Evolutionary conservation across 2,113 vertebrate genomes (phyloP).

Genomic region (Urocitellus parryii): DNA sequence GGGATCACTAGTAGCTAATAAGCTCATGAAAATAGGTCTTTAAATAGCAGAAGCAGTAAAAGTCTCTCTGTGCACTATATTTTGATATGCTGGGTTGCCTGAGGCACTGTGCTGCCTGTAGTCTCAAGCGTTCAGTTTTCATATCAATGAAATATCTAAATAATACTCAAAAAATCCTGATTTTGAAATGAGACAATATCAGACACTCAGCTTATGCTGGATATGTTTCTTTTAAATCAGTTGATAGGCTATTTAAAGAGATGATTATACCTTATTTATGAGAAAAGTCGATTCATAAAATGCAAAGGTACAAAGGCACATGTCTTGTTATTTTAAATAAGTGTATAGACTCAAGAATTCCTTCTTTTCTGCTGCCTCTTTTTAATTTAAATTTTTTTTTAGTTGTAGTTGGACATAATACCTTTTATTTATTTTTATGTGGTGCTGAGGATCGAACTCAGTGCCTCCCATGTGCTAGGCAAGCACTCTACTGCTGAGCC

Average conservation of each 20-base stretch:
- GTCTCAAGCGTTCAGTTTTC: slow-evolving; percentile 83
- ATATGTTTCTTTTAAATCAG: neutral
- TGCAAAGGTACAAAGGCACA: slow-evolving; percentile 17
- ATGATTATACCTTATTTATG: slow-evolving; percentile 49
- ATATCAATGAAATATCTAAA: slow-evolving; percentile 84
- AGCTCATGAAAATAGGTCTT: slow-evolving; percentile 89
- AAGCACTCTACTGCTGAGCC: too few species aligned
- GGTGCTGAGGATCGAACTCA: too few species aligned
- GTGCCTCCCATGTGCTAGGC: too few species aligned
- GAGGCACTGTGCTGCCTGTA: slow-evolving; percentile 73
- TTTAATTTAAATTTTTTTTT: neutral
- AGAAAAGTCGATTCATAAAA: slow-evolving; percentile 58
- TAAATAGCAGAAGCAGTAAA: slow-evolving; percentile 88
- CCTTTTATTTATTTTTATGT: too few species aligned
- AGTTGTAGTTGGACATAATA: too few species aligned
- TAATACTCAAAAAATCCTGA: slow-evolving; percentile 70
- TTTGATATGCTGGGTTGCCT: slow-evolving; percentile 85
- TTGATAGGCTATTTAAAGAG: slow-evolving; percentile 14
- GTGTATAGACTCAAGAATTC: neutral
- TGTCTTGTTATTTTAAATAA: slow-evolving; percentile 51
- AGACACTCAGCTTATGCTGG: neutral
- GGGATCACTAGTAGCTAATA: slow-evolving; percentile 90
- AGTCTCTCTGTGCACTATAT: slow-evolving; percentile 84
- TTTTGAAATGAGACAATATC: slow-evolving; percentile 72
- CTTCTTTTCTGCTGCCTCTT: neutral